phyloP scores from a whole-genome alignment of 2,888 invertebrate genomes.

The Coleophora deauratella region DNA sequence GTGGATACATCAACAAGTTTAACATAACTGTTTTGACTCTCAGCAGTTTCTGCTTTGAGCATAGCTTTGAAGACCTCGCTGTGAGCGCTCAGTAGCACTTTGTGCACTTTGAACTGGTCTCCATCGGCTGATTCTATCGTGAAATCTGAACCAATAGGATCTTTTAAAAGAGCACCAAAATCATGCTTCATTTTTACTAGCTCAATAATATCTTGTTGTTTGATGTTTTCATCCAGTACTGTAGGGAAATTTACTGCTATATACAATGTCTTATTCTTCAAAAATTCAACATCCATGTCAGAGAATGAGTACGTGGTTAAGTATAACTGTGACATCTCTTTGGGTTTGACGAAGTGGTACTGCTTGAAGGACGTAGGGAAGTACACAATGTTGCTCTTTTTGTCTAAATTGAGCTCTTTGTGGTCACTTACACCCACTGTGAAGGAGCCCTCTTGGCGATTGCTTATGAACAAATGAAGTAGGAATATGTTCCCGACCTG shows the following conservation, averaged over 20 bases:
- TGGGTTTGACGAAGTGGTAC: conserved; percentile 27
- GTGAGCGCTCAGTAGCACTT: conserved; percentile 39
- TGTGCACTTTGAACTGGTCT: conserved; percentile 48
- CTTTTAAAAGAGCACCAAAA: conserved; percentile 37
- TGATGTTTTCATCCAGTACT: conserved; percentile 14
- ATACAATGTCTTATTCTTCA: conserved; percentile 42
- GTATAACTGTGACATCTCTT: conserved; percentile 26
- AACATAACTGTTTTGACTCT: conserved; percentile 50
- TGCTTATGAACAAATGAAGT: conserved; percentile 49
- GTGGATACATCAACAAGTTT: conserved; percentile 46
- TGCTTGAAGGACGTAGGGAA: conserved; percentile 31
- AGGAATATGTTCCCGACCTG: conserved; percentile 39
- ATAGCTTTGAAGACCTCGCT: conserved; percentile 66
- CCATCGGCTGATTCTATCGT: conserved; percentile 55
- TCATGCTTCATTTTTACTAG: conserved; percentile 39
- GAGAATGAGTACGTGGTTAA: conserved; percentile 49
- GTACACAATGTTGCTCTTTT: conserved; percentile 33
- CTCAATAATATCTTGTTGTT: conserved; percentile 25
- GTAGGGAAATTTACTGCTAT: conserved; percentile 37
- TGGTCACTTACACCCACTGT: conserved; percentile 33
- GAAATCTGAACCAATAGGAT: conserved; percentile 55
- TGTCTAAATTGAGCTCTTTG: conserved; percentile 33
- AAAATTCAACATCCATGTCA: conserved; percentile 40
- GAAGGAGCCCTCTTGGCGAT: conserved; percentile 35
- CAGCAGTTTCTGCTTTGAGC: conserved; percentile 58